These are phyloP conservation scores for Andricus curvator DNA, from an alignment of 2,888 invertebrate species.

Conservation along the genomic window DNA sequence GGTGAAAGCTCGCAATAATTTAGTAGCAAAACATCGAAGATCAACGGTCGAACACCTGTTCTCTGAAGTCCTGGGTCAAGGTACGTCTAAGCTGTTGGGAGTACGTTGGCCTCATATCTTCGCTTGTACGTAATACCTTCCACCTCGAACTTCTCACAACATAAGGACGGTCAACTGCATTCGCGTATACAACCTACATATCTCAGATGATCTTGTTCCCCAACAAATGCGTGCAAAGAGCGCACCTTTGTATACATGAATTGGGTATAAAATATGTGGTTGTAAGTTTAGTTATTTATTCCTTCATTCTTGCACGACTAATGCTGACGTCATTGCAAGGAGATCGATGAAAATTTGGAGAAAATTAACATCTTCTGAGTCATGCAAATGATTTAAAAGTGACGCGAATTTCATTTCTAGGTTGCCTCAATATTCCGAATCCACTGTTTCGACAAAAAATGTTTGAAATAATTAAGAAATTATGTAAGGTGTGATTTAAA, in stretches of 20 bases:
- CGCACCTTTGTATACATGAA: constrained; percentile 52
- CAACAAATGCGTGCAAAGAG: constrained; percentile 54
- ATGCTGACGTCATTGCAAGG: too few relatives aligned
- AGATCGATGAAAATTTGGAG: too few relatives aligned
- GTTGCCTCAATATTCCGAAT: too few relatives aligned
- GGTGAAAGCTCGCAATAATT: constrained; percentile 32
- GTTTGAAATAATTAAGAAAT: too few relatives aligned
- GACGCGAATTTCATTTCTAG: too few relatives aligned
- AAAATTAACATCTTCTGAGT: too few relatives aligned
- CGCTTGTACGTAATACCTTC: too few relatives aligned
- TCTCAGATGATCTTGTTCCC: constrained; percentile 67
- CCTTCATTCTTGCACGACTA: constrained; percentile 41
- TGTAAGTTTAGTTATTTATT: constrained; percentile 53
- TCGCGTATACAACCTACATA: constrained; percentile 60
- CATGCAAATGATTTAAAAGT: too few relatives aligned
- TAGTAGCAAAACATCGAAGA: constrained; percentile 44
- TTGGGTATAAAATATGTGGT: constrained; percentile 46
- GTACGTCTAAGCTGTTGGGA: constrained; percentile 74
- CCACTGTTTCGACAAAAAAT: too few relatives aligned
- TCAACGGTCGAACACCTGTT: constrained; percentile 71
- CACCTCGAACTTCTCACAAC: constrained; percentile 46
- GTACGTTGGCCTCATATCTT: too few relatives aligned
- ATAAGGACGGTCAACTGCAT: constrained; percentile 46
- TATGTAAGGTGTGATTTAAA: too few relatives aligned
- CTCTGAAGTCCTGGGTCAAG: constrained; percentile 74